Conservation (phyloP, 2,888 invertebrate genomes). For the Mellilla xanthometata region DNA sequence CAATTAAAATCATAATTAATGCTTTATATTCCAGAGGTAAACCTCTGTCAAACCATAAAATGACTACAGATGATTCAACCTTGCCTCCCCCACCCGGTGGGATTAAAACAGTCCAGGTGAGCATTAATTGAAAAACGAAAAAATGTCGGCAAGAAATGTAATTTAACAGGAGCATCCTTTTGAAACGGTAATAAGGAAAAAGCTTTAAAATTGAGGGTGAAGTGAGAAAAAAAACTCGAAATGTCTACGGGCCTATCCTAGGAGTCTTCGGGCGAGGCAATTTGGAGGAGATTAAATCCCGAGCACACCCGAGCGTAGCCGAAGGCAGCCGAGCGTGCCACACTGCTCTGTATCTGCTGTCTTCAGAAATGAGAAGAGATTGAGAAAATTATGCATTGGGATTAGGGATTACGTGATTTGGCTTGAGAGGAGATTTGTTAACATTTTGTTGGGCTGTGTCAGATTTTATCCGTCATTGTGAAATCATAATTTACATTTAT, state of each 20-base stretch:
- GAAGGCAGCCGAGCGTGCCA: constrained; percentile 33
- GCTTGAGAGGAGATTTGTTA: too few species aligned
- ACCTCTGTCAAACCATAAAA: too few species aligned
- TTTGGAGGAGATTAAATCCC: constrained; percentile 57
- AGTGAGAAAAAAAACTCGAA: constrained; percentile 39
- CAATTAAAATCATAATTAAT: too few species aligned
- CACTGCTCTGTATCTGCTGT: too few species aligned
- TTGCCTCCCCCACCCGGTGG: too few species aligned
- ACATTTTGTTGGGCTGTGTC: too few species aligned
- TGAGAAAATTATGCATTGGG: neutral
- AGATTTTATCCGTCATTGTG: too few species aligned
- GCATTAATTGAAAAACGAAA: constrained; percentile 27
- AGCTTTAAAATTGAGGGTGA: constrained; percentile 40
- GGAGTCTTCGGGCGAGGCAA: constrained; percentile 48
- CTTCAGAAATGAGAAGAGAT: constrained; percentile 22
- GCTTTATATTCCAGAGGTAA: too few species aligned
- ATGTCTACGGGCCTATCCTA: constrained; percentile 42
- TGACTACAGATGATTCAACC: too few species aligned
- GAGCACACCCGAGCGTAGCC: constrained; percentile 43
- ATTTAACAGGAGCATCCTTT: constrained; percentile 29
- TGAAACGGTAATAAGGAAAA: constrained; percentile 40
- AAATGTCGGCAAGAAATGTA: constrained; percentile 32
- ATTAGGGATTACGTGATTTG: too few species aligned
- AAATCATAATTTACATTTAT: too few species aligned
- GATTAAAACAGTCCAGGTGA: constrained; percentile 8